These are phyloP conservation scores for Clarias magur DNA, from an alignment of 2,113 vertebrate species.

Conservation along the genomic window DNA sequence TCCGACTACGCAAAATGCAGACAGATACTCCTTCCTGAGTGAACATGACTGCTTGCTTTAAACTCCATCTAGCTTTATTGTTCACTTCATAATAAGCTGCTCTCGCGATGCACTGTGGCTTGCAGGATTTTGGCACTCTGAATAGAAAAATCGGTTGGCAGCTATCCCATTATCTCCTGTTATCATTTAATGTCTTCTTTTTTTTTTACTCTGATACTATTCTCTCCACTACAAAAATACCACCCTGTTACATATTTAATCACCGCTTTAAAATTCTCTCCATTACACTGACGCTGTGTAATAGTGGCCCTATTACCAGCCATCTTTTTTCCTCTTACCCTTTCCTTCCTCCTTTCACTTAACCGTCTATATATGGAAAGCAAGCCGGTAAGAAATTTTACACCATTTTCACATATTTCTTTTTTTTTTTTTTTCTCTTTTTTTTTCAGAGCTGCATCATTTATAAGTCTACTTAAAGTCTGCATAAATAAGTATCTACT, in stretches of 20 bases:
- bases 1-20: constrained; percentile 9
- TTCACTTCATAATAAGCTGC: background rate
- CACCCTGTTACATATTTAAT: constrained; percentile 50
- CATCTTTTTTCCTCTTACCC: background rate
- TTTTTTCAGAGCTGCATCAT: background rate
- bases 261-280: constrained; percentile 22
- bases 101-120: background rate
- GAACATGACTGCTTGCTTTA: background rate
- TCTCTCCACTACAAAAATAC: constrained; percentile 39
- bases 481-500: background rate
- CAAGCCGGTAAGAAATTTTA: background rate
- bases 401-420: background rate
- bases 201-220: constrained; percentile 30
- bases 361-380: background rate
- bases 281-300: constrained; percentile 3
- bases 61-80: background rate
- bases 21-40: background rate
- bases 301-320: background rate
- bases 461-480: background rate
- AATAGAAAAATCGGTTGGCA: constrained; percentile 18
- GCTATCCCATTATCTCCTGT: constrained; percentile 33
- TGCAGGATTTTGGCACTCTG: constrained; percentile 1
- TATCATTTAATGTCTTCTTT: constrained; percentile 44
- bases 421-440: background rate
- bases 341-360: constrained; percentile 11